Base-by-base conservation (phyloP, 2,888 invertebrate species). In the Ptilodon capucinus region DNA sequence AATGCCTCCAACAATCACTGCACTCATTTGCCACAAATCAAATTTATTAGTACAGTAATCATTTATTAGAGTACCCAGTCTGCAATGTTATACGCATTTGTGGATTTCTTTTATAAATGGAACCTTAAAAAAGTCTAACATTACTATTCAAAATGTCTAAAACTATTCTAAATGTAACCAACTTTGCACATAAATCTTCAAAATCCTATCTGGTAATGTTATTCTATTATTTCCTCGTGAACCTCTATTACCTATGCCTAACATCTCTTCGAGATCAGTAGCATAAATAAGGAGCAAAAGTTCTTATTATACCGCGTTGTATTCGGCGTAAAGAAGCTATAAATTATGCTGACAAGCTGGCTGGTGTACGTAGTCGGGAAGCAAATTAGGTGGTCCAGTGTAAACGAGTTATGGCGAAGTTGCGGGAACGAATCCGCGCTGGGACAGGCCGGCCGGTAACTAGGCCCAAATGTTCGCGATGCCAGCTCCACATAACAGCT, bases 361-460 rank as follows among this genome's bases (percentile, higher is more conserved):
- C 75, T 76, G 74, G 74, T 71, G 69, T 79, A 74, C 71, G 75
- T 70, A 74, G 74, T 76, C 72, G 70, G 79, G 74, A 78, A 81
- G 79, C 82, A 84, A 86, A 86, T 85, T 86, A 86, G 81, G 74
- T 74, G 79, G 81, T 74, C 74, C 72, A 72, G 76, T 71, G 81
- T 84, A 83, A 86, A 83, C 86, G 82, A 84, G 84, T 86, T 86
- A 86, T 78, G 75, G 76, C 66, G 66, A 79, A 84, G 80, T 84
- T 81, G 75, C 64, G 73, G 74, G 67, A 63, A 58, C 66, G 67
- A 67, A 62, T 61, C 57, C 79, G 76, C 76, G 46, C 60, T 61
- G 80, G 79, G 76, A 78, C 73, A 65, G 66, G 54, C 73, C 65
- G 66, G 54, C 68, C 68, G 59, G 67, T 60, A 60, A 57, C 60